Base-by-base conservation (phyloP, 2,888 invertebrate species). In the Coleophora deauratella region DNA sequence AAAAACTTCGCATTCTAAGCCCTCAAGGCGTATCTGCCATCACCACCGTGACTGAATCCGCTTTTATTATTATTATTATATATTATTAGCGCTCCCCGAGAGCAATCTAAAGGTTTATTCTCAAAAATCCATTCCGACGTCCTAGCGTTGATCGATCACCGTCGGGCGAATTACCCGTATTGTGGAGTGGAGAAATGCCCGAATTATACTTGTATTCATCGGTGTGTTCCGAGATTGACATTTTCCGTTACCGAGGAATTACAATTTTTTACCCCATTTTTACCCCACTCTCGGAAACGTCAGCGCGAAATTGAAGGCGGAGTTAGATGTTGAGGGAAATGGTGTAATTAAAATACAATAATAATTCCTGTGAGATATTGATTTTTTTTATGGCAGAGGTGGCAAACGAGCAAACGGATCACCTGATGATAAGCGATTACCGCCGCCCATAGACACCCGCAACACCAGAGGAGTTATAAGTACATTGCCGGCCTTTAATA, bases 201-300 rank as follows among this genome's bases (percentile, higher is more conserved):
- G 32, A 43, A 45, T 42, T 61, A 59, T 57, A 45, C 51, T 41
- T 52, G 42, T 54, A 55, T 59, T 57, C 55, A 21, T 21, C 21
- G 3, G 6, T 59, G 52, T 55, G 54, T 57, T 49, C n/a, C 51
- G 49, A 55, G 65, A 62, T 67, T 68, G 67, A 65, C 67, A 52
- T 62, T 65, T 39, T 69, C 63, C 62, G 65, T 61, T 59, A 53
- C 51, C 46, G 40, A 39, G 42, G 43, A 36, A 35, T 35, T 43
- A 12, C n/a, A 27, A 42, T 50, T 53, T 52, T 53, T 52, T 49
- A 44, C 46, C 54, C 52, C 54, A 56, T 59, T 59, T 50, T 47
- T 30, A 15, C 41, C 14, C 11, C 34, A 35, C 43, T 38, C 44
- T 43, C 34, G 33, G 37, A 43, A 41, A 33, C 44, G 43, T 49